These are phyloP conservation scores for Coregonus sp. DNA, from an alignment of 2,797 vertebrate species.

Conservation along the genomic window DNA sequence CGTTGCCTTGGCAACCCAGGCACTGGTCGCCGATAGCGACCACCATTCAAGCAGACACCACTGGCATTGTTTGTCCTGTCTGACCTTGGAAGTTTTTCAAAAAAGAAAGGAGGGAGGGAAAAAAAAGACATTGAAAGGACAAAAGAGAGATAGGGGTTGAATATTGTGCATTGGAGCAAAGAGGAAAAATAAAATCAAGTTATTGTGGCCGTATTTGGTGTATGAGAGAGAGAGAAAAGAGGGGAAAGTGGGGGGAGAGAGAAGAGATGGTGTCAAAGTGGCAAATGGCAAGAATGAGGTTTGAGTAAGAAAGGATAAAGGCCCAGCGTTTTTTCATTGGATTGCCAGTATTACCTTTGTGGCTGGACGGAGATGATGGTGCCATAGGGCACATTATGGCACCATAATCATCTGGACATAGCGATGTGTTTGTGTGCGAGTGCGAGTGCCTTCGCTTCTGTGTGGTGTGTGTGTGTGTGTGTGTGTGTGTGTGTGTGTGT, in stretches of 20 bases:
- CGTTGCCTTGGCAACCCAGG: conserved; percentile 95
- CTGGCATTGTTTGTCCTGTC: conserved; percentile 95
- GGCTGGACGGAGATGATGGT: conserved; percentile 70
- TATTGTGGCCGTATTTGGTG: conserved; percentile 66
- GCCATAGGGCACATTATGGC: conserved; percentile 66
- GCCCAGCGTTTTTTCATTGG: conserved; percentile 62
- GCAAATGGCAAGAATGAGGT: conserved; percentile 74
- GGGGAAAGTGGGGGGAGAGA: conserved; percentile 37
- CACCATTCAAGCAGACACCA: conserved; percentile 91
- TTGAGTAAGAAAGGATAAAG: conserved; percentile 74
- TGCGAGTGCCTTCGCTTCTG: conserved; percentile 5
- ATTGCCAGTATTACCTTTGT: conserved; percentile 77
- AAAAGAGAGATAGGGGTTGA: conserved; percentile 78
- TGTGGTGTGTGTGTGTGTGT: conserved; percentile 38
- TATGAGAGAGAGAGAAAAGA: conserved; percentile 36
- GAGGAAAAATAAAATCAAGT: conserved; percentile 77
- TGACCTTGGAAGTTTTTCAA: conserved; percentile 97
- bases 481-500: conserved; percentile 21
- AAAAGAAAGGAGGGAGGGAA: conserved; percentile 70
- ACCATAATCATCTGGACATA: conserved; percentile 60
- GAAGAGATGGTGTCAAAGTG: conserved; percentile 74
- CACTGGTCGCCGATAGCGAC: conserved; percentile 86
- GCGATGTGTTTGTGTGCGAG: conserved; percentile 37
- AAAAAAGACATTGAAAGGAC: conserved; percentile 72
- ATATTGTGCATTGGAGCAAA: conserved; percentile 71